Base-by-base conservation (phyloP, 2,888 invertebrate genomes). In the Boloria selene region DNA sequence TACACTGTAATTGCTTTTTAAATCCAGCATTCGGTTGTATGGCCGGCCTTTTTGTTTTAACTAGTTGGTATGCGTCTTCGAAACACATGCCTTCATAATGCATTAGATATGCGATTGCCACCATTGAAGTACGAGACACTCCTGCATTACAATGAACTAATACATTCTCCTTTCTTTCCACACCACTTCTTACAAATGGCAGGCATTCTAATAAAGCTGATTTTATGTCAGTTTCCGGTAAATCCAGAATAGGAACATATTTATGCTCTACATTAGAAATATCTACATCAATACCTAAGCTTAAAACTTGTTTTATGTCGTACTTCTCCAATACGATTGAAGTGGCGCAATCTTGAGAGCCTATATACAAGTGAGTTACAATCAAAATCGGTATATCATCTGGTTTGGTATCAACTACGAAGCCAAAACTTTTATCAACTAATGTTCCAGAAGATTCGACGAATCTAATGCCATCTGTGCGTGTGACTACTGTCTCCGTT, bases 71-170 rank as follows among this genome's bases (percentile, higher is more conserved):
- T 0, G 97, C 97, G 14, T 94, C 90, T 5, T 93, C 85, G 82
- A 93, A 97, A 26, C 77, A 74, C 85, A 95, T 92, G 6, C 81
- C 80, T 38, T 93, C 81, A 62, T 87, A 87, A 38, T 93, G 87
- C 92, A 98, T 98, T 61, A 98, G 87, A 86, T 96, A 98, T 7
- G 94, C 96, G 61, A 98, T 96, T 0, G 95, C 94, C 22, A 98
- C 91, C 68, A 95, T 93, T 0, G 97, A 93, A 3, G 98, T 96
- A 13, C 98, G 93, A 0, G 98, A 98, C 0, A 98, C 95, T 0
- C 98, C 98, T 0, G 98, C 98, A 85, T 98, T 98, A 80, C 98
- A 98, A 86, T 98, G 98, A 2, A 98, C 94, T 71, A 97, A 90
- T 60, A 97, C 90, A 79, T 93, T 93, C 31, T 94, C 92, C 26